Conservation (phyloP, 30 jellyfish, hydroid and myxozoan species). For the Cassiopea xamachana region DNA sequence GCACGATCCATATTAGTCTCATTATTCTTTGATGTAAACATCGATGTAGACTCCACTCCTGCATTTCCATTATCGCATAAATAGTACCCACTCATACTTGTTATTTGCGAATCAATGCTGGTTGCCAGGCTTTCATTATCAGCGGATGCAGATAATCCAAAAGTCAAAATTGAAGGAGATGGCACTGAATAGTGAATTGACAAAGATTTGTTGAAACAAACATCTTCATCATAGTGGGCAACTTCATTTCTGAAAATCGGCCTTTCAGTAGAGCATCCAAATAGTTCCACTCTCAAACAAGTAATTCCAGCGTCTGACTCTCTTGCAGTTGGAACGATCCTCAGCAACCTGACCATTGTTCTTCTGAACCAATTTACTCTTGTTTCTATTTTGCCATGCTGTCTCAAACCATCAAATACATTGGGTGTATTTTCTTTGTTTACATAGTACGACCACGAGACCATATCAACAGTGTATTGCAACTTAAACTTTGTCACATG, state of each 20-base stretch:
- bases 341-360: slow-evolving; percentile 25
- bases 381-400: neutral
- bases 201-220: neutral
- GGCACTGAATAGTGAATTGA: neutral
- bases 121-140: neutral
- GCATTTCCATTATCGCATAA: neutral
- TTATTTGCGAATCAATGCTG: neutral
- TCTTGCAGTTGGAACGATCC: slow-evolving; percentile 38
- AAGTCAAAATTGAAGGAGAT: neutral
- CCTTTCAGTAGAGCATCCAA: slow-evolving; percentile 32
- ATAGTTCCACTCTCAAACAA: slow-evolving; percentile 60
- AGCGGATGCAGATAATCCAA: neutral
- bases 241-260: neutral
- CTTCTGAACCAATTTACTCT: slow-evolving; percentile 56
- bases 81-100: neutral
- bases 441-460: neutral
- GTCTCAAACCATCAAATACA: neutral
- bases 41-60: neutral
- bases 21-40: neutral
- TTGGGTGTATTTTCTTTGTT: neutral
- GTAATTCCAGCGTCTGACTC: neutral
- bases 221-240: neutral
- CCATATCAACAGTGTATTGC: neutral
- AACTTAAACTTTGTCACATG: neutral
- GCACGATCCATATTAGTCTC: neutral